phyloP scores from a whole-genome alignment of 2,797 vertebrate genomes.

The Mionectes olivaceus region DNA sequence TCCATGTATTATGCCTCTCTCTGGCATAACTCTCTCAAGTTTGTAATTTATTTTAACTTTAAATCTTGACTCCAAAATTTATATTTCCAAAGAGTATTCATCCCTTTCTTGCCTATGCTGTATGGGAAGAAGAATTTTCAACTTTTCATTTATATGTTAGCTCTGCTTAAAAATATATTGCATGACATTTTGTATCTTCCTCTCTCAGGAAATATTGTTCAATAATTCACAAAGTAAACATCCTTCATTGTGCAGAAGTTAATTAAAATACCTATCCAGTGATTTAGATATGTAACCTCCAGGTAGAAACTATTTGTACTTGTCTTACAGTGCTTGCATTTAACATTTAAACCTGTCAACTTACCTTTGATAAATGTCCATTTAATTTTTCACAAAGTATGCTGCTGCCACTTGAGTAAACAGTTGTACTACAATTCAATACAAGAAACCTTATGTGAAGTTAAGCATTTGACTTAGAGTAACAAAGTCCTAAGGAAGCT shows the following conservation, averaged over 20 bases:
- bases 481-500: neutral
- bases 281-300: slow-evolving; percentile 20
- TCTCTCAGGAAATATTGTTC: slow-evolving; percentile 35
- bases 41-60: neutral
- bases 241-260: slow-evolving; percentile 32
- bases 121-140: neutral
- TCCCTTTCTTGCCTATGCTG: neutral
- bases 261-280: slow-evolving; percentile 42
- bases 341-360: slow-evolving; percentile 32
- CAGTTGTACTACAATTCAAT: neutral
- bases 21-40: neutral
- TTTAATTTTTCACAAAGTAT: slow-evolving; percentile 36
- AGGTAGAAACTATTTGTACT: slow-evolving; percentile 55
- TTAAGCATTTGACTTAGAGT: neutral
- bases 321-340: slow-evolving; percentile 6
- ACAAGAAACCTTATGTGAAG: slow-evolving; percentile 11
- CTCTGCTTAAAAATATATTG: neutral
- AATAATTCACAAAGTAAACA: slow-evolving; percentile 25
- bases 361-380: slow-evolving; percentile 34
- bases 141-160: slow-evolving; percentile 6
- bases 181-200: neutral
- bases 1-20: neutral
- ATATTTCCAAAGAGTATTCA: neutral
- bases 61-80: neutral
- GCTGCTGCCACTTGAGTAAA: slow-evolving; percentile 47